Percentiles rank a stretch among this genome's conserved stretches.
Conservation (phyloP, 1,140 invertebrate species). For the Maniola jurtina region DNA sequence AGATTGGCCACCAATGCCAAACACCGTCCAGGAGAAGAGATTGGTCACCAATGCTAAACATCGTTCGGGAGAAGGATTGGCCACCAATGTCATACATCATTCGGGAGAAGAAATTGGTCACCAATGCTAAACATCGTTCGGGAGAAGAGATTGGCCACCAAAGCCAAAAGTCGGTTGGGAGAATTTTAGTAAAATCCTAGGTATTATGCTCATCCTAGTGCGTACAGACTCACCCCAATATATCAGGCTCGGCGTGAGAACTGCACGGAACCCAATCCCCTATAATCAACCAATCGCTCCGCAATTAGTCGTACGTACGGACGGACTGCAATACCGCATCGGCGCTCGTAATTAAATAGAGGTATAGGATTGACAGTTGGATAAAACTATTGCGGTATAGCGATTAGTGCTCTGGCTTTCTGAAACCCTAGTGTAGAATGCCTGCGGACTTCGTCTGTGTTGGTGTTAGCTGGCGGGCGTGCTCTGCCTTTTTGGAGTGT, state of each 20-base stretch:
- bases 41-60: too few species aligned
- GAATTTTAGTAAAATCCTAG: not conserved
- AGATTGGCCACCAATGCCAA: too few species aligned
- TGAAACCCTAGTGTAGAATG: not conserved
- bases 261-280: conserved; percentile 44
- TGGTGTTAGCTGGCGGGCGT: too few species aligned
- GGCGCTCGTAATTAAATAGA: conserved; percentile 41
- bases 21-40: too few species aligned
- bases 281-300: conserved; percentile 59
- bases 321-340: conserved; percentile 29
- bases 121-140: too few species aligned
- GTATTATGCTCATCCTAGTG: conserved; percentile 24
- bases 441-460: not conserved
- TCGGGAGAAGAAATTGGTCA: too few species aligned
- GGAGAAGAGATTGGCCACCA: too few species aligned
- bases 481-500: too few species aligned
- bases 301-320: conserved; percentile 46
- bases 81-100: too few species aligned
- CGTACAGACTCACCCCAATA: conserved; percentile 41
- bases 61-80: too few species aligned
- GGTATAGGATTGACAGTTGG: conserved; percentile 22
- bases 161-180: not conserved
- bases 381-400: conserved; percentile 5
- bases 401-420: not conserved
- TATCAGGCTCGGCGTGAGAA: conserved; percentile 49